Conservation (phyloP, 2,888 invertebrate genomes). For the Pterostichus madidus region DNA sequence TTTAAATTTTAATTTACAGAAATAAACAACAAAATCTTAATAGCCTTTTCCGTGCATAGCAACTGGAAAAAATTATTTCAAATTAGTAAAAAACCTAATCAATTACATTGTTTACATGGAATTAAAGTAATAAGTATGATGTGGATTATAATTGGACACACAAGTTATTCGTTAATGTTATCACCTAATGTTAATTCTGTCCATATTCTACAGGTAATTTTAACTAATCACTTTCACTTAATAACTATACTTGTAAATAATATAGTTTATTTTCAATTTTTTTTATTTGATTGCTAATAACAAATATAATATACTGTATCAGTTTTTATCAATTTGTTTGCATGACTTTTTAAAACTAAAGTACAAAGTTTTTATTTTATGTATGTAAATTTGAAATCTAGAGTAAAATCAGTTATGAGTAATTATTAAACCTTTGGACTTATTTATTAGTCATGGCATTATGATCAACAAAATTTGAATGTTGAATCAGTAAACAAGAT, state of each 20-base stretch:
- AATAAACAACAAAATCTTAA: not conserved
- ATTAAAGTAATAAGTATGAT: constrained; percentile 76
- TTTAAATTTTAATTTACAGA: constrained; percentile 8
- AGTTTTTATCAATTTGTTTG: no score
- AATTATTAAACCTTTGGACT: no score
- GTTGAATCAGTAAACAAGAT: no score
- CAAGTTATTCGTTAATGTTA: constrained; percentile 70
- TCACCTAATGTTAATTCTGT: constrained; percentile 66
- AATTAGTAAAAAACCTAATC: constrained; percentile 1
- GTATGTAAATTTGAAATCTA: no score
- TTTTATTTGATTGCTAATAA: no score
- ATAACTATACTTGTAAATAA: no score
- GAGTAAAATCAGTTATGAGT: no score
- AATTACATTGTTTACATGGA: constrained; percentile 74
- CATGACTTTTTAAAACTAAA: constrained; percentile 29
- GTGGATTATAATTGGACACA: constrained; percentile 76
- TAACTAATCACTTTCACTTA: not conserved
- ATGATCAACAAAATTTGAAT: no score
- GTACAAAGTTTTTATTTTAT: constrained; percentile 20
- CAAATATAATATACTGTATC: no score
- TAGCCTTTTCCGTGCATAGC: constrained; percentile 30
- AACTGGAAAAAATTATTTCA: constrained; percentile 37
- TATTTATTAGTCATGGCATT: no score
- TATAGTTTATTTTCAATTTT: no score
- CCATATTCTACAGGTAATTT: constrained; percentile 68